These are phyloP conservation scores for Tragopan temminckii DNA, from an alignment of 2,797 vertebrate species.

Conservation along the genomic window DNA sequence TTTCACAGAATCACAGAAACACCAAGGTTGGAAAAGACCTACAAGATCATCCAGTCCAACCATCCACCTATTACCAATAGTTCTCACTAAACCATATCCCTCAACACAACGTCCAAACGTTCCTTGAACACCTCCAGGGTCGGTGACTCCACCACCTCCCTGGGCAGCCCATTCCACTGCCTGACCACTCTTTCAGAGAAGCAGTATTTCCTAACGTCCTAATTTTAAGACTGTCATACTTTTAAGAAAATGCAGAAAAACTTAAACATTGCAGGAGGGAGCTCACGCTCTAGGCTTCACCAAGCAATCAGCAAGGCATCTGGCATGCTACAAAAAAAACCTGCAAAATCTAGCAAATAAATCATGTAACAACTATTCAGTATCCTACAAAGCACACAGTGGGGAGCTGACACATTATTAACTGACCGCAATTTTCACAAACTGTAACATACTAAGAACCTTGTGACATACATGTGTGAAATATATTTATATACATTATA, in stretches of 20 bases:
- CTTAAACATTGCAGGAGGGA: conserved; percentile 69
- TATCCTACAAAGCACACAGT: conserved; percentile 51
- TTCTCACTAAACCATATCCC: no score
- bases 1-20: no score
- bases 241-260: conserved; percentile 48
- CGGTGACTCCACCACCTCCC: no score
- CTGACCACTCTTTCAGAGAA: no score
- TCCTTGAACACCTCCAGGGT: no score
- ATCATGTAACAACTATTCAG: conserved; percentile 68
- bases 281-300: conserved; percentile 50
- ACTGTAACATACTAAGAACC: conserved; percentile 45
- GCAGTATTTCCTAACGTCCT: no score
- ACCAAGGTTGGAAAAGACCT: no score
- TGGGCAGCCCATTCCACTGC: no score
- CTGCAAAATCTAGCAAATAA: conserved; percentile 69
- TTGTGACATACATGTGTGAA: conserved; percentile 35
- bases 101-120: no score
- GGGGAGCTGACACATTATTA: conserved; percentile 58
- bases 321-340: conserved; percentile 67
- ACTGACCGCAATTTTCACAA: conserved; percentile 63
- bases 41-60: no score
- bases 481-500: conserved; percentile 29
- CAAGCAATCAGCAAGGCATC: conserved; percentile 68
- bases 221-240: conserved; percentile 25
- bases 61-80: no score